A percentile compares a stretch with the other conserved stretches of the same genome.
phyloP scores from a whole-genome alignment of 1,140 invertebrate species.

The Doryteuthis pealeii region DNA sequence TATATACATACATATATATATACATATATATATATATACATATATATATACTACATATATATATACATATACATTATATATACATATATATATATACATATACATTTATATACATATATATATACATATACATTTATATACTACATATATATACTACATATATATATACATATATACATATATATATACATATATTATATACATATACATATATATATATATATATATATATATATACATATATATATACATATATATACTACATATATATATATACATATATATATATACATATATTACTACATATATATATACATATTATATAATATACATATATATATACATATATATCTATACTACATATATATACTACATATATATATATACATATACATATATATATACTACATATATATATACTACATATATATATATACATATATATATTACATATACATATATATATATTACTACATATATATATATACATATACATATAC shows the following conservation, averaged over 20 bases:
- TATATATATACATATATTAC: too few relatives aligned
- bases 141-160: too few relatives aligned
- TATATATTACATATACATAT: too few relatives aligned
- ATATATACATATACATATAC: too few relatives aligned
- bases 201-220: neutral
- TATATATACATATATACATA: neutral
- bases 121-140: too few relatives aligned
- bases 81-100: too few relatives aligned
- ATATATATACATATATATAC: slow-evolving; percentile 5
- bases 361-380: neutral
- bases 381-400: neutral
- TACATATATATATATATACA: neutral
- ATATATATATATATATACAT: neutral
- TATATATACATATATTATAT: neutral
- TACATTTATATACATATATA: too few relatives aligned
- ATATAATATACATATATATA: neutral
- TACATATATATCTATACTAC: neutral
- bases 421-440: too few relatives aligned
- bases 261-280: slow-evolving; percentile 7
- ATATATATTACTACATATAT: too few relatives aligned
- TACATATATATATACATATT: slow-evolving; percentile 3
- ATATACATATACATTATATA: neutral
- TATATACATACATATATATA: neutral
- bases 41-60: neutral
- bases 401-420: neutral